A percentile compares a stretch with the other conserved stretches of the same genome.
Conservation (phyloP, 2,113 vertebrate genomes). For the Martes martes region DNA sequence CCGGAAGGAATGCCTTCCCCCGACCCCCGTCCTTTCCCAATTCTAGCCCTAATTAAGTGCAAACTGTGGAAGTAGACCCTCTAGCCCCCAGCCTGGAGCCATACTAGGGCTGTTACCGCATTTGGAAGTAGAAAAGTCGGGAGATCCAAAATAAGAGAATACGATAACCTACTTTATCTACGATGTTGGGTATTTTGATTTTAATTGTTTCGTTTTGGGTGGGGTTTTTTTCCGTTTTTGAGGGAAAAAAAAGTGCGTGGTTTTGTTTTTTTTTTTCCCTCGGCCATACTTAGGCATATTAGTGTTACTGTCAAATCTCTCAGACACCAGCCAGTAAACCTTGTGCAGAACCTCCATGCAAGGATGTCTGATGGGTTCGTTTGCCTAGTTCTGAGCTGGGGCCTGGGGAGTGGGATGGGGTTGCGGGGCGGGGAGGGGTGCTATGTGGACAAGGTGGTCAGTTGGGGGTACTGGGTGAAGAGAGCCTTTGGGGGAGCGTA, state of each 20-base stretch:
- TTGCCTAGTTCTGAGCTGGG: background rate
- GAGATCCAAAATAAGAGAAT: conserved; percentile 13
- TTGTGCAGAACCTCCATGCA: background rate
- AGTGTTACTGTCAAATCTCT: background rate
- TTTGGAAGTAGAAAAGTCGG: conserved; percentile 28
- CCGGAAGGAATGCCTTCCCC: background rate
- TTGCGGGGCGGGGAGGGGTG: too few relatives aligned
- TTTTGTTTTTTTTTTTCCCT: background rate
- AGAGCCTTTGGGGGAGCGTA: background rate
- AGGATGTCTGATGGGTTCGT: background rate
- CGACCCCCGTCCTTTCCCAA: background rate
- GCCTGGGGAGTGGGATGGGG: background rate
- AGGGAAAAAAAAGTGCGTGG: background rate
- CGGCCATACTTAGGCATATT: background rate
- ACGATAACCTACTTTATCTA: conserved; percentile 27
- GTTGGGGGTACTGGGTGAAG: background rate
- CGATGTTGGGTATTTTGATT: background rate
- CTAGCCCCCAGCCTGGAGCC: background rate
- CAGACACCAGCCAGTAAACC: background rate
- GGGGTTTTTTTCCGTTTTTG: background rate
- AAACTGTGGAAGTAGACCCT: background rate
- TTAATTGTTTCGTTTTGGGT: background rate
- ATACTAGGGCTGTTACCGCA: background rate
- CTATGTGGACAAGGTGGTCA: background rate
- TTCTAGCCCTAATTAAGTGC: background rate